Evolutionary conservation across 2,113 vertebrate genomes (phyloP).

Genomic region (Muscicapa adusta): DNA sequence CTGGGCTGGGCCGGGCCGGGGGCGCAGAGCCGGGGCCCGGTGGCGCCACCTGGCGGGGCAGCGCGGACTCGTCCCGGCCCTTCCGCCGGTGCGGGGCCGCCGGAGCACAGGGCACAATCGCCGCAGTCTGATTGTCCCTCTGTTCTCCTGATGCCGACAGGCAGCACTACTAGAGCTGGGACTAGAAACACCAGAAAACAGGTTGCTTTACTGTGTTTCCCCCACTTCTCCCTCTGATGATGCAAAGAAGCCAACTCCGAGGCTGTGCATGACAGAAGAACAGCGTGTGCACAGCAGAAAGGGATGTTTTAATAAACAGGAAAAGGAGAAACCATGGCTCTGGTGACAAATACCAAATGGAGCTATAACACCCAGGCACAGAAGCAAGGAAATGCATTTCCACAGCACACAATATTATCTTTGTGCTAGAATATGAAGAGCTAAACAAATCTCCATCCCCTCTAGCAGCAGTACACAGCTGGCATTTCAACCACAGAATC

Average conservation of each 20-base stretch:
- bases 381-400: neutral
- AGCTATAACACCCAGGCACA: neutral
- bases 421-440: rapidly evolving
- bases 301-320: neutral
- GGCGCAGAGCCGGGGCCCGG: neutral
- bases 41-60: no score
- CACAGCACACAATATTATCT: neutral
- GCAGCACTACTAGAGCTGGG: neutral
- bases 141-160: rapidly evolving
- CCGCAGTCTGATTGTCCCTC: rapidly evolving
- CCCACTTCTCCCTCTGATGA: neutral
- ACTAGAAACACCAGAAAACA: neutral
- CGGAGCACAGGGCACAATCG: no score
- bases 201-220: rapidly evolving
- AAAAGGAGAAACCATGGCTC: neutral
- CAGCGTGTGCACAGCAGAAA: neutral
- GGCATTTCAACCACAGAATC: neutral
- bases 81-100: no score
- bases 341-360: neutral
- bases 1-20: no score
- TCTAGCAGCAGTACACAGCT: neutral
- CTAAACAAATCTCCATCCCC: neutral
- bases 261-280: neutral
- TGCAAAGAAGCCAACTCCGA: neutral
- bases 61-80: neutral